Evolutionary conservation across 2,797 vertebrate genomes (phyloP).

Genomic region (Falco rusticolus): DNA sequence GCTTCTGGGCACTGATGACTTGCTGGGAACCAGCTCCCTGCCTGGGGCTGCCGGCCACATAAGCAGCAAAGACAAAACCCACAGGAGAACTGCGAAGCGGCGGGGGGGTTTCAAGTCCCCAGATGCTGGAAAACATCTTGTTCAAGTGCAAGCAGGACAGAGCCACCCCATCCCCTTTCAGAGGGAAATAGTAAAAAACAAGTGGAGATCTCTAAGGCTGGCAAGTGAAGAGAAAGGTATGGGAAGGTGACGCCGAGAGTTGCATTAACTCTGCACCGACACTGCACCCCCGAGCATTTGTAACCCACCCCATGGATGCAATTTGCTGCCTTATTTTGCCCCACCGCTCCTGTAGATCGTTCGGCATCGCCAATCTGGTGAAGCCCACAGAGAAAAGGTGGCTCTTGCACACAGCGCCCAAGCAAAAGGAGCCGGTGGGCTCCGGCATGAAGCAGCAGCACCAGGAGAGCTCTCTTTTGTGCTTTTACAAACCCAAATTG

Average conservation of each 20-base stretch:
- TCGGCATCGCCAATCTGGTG: not conserved
- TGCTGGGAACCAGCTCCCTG: not conserved
- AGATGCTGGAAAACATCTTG: not conserved
- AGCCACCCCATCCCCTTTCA: fast-evolving
- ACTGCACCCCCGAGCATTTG: too few species aligned
- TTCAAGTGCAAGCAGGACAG: not conserved
- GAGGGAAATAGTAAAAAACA: not conserved
- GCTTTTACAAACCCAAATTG: not conserved
- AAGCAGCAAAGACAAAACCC: not conserved
- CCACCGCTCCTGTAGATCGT: fast-evolving
- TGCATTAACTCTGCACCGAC: fast-evolving
- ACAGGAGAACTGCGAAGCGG: fast-evolving
- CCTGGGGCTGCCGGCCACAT: not conserved
- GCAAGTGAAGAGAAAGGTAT: fast-evolving
- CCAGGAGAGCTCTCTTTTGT: not conserved
- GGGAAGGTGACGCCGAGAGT: not conserved
- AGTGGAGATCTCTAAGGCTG: fast-evolving
- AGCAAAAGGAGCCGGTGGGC: not conserved
- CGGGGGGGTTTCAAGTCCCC: not conserved
- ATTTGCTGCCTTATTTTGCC: not conserved
- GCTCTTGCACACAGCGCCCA: fast-evolving
- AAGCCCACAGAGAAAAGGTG: not conserved
- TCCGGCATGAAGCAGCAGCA: not conserved
- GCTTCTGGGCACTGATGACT: not conserved
- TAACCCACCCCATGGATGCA: fast-evolving